Conservation (phyloP, 2,797 vertebrate genomes). For the Helostoma temminkii region DNA sequence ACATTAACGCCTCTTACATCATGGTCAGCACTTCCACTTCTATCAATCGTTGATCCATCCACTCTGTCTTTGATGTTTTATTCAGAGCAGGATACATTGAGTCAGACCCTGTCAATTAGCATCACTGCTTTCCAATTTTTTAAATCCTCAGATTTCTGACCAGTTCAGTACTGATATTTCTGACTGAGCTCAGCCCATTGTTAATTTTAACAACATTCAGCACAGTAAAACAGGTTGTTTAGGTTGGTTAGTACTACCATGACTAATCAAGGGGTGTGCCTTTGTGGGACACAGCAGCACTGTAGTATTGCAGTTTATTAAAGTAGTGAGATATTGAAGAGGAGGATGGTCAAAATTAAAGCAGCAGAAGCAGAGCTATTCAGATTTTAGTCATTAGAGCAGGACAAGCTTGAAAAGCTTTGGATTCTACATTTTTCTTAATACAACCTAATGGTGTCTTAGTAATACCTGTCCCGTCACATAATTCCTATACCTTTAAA, state of each 20-base stretch:
- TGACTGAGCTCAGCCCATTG: background rate
- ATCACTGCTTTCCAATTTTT: background rate
- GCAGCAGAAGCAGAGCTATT: no score
- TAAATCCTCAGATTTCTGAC: background rate
- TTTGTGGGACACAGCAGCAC: background rate
- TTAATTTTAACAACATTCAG: background rate
- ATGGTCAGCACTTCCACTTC: conserved; percentile 86
- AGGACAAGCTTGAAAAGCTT: background rate
- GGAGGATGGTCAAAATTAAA: no score
- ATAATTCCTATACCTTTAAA: background rate
- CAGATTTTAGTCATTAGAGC: no score
- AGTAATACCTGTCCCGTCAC: no score
- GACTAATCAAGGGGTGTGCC: background rate
- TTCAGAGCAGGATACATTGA: conserved; percentile 1
- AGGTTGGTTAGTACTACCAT: background rate
- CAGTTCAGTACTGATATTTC: background rate
- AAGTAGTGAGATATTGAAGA: background rate
- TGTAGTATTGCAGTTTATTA: no score
- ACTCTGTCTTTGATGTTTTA: background rate
- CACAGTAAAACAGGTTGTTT: no score
- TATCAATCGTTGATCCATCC: conserved; percentile 39
- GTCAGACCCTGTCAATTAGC: background rate
- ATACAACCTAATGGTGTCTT: no score
- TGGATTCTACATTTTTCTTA: background rate
- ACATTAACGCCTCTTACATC: conserved; percentile 97